Base-by-base conservation (phyloP, 1,140 invertebrate species). In the Plectus sambesii region DNA sequence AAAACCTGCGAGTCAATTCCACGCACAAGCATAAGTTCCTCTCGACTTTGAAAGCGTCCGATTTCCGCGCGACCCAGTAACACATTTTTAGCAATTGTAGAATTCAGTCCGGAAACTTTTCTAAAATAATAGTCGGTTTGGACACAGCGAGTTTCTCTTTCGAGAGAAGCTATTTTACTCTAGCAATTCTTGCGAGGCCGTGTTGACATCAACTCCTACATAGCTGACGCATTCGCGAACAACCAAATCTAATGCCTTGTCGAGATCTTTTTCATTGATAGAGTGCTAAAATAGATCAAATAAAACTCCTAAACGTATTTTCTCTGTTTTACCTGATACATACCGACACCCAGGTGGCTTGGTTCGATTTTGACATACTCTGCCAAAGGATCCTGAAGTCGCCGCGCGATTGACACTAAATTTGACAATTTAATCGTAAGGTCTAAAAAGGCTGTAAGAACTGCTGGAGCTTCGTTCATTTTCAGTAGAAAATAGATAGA, bases 341-440 rank as follows among this genome's bases (percentile, higher is more conserved):
- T 84, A 29, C 87, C 87, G 29, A 77, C 81, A 12, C 87, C 87
- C 49, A 93, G 73, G 57, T 88, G 82, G 64, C 85, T 84, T 0
- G 87, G 85, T 52, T 90, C 85, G 25, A 92, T 80, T 74, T 92
- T 92, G 0, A 92, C 84, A 47, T 87, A 76, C 72, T 92, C 87
- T 30, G 82, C 80, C 29, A 93, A 66, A 4, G 87, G 87, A 73
- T 93, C 86, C 65, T 87, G 81, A 0, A 90, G 72, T 60, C 87
- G 74, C 62, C 85, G 76, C 0, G 85, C 85, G 55, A 93, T 81
- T 1, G 87, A 89, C 46, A 88, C 79, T 72, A 69, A 60, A 68
- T 60, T 23, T 30, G 33, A 38, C 35, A 15, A 27, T 37, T n/a
- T 22, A 0, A 26, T 26, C 20, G 20, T 6, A 27, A 41, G 12